Evolutionary conservation across 2,113 vertebrate genomes (phyloP).

Genomic region (Brachionichthys hirsutus): DNA sequence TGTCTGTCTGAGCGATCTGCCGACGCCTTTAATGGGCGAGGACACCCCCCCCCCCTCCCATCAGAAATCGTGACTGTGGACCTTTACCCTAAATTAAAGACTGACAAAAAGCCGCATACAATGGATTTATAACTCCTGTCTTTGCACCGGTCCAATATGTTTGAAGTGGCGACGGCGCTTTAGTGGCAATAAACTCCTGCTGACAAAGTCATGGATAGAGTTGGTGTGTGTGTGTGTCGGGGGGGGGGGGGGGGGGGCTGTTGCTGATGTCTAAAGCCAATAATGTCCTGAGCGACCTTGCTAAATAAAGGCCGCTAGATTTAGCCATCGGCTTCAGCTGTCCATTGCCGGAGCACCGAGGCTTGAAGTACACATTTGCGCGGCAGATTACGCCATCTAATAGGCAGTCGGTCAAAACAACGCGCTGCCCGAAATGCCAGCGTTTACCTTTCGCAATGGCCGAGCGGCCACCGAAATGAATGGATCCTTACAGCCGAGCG

Average conservation of each 20-base stretch:
- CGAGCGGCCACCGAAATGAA: constrained; percentile 60
- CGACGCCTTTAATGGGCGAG: neutral
- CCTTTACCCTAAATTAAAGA: constrained; percentile 36
- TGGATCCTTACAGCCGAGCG: constrained; percentile 46
- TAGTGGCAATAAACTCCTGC: constrained; percentile 44
- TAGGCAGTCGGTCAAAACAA: constrained; percentile 78
- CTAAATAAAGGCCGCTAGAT: constrained; percentile 65
- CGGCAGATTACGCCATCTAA: constrained; percentile 71
- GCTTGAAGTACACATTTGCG: constrained; percentile 77
- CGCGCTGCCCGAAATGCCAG: constrained; percentile 69
- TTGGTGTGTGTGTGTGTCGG: neutral
- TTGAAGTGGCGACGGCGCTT: constrained; percentile 56
- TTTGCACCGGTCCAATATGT: constrained; percentile 60
- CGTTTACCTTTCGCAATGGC: constrained; percentile 73
- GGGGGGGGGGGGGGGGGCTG: constrained; percentile 1
- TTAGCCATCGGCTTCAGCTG: constrained; percentile 53
- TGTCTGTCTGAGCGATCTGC: constrained; percentile 29
- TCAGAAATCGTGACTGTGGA: constrained; percentile 33
- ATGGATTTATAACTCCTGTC: constrained; percentile 57
- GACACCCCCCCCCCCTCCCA: no score
- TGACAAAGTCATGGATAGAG: constrained; percentile 43
- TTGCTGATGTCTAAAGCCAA: constrained; percentile 39
- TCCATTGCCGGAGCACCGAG: constrained; percentile 61
- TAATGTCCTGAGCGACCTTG: constrained; percentile 69
- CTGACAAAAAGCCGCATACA: constrained; percentile 37